Conservation (phyloP, 92 coral and sea anemone species). For the Phymanthus crucifer region DNA sequence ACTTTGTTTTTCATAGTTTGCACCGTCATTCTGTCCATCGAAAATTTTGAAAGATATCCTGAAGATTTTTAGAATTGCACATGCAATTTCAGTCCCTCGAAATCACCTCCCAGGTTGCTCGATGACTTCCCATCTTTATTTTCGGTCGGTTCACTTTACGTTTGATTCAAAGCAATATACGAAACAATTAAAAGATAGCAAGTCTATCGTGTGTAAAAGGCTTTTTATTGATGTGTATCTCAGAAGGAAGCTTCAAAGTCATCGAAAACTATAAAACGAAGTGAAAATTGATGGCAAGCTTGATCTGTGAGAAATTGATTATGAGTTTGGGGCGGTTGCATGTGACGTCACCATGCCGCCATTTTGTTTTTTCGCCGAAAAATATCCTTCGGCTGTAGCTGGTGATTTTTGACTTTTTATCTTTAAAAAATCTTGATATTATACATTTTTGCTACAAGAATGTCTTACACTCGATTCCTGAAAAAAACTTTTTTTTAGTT, state of each 20-base stretch:
- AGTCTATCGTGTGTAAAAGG: background rate
- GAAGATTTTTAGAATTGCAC: no score
- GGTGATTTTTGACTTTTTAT: background rate
- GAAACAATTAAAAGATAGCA: background rate
- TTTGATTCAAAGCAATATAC: constrained; percentile 4
- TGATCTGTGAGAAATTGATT: background rate
- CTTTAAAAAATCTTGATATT: background rate
- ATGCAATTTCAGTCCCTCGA: no score
- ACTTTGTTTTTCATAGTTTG: no score
- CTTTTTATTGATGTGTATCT: constrained; percentile 9
- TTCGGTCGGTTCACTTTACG: background rate
- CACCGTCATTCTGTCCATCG: no score
- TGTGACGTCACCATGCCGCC: constrained; percentile 7
- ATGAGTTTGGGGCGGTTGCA: background rate
- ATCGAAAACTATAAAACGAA: background rate
- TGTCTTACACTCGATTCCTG: background rate
- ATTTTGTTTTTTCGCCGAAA: background rate
- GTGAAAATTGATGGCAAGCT: background rate
- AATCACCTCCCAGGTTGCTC: no score
- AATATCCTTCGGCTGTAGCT: background rate
- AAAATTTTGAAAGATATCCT: no score
- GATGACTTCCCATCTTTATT: background rate
- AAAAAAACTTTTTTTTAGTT: background rate
- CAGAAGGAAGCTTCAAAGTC: background rate
- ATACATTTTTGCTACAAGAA: background rate